phyloP scores from a whole-genome alignment of 2,113 vertebrate species.

The Turnix velox region DNA sequence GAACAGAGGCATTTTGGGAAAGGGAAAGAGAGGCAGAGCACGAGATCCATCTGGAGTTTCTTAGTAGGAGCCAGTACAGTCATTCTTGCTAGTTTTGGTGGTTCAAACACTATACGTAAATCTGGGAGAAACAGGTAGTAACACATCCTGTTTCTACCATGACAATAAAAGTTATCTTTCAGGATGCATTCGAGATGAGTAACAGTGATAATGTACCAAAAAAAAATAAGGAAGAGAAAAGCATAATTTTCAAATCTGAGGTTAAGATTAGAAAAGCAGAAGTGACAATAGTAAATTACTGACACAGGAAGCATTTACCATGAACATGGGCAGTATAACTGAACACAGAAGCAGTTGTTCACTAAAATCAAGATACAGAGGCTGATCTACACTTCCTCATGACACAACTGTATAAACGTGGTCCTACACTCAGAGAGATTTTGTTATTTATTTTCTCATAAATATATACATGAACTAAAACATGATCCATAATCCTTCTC shows the following conservation, averaged over 20 bases:
- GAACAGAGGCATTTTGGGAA: not conserved
- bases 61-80: not conserved
- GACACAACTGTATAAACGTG: not conserved
- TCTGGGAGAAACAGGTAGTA: conserved; percentile 5
- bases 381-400: not conserved
- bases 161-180: conserved; percentile 23
- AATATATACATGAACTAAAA: not conserved
- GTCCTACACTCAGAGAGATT: accelerated
- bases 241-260: conserved; percentile 27
- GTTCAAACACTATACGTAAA: not conserved
- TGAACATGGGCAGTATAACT: not conserved
- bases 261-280: conserved; percentile 48
- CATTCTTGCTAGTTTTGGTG: not conserved
- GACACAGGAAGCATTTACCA: not conserved
- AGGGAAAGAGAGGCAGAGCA: not conserved
- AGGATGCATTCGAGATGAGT: not conserved
- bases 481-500: not conserved
- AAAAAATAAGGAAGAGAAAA: conserved; percentile 28
- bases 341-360: not conserved
- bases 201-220: not conserved
- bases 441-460: not conserved
- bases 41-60: not conserved
- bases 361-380: not conserved
- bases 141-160: conserved; percentile 22
- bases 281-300: not conserved